Base-by-base conservation (phyloP, 2,113 vertebrate genomes). In the Chelonoidis abingdonii region DNA sequence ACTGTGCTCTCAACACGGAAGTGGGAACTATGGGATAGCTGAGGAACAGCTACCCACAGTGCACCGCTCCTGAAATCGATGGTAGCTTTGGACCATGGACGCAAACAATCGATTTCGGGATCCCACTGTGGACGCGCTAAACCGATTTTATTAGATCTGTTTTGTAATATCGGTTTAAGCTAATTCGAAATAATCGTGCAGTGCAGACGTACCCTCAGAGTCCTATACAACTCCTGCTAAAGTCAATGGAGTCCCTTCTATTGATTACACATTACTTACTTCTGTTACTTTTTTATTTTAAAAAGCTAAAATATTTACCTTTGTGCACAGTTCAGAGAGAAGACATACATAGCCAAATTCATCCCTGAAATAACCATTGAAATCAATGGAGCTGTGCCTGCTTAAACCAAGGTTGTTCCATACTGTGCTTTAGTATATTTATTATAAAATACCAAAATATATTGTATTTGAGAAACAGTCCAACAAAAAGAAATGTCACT, bases 361-460 rank as follows among this genome's bases (percentile, higher is more conserved):
- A 76, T 59, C 50, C 22, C 44, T 95, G 86, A 94, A 47, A 21
- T 76, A 93, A 94, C 54, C 54, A n/a, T 38, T 87, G 85, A 93
- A 95, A 91, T 92, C 85, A 78, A 89, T 94, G 86, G 83, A 94
- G 91, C 25, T 0, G 0, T 86, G 78, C 92, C 87, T 93, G 44
- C 81, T 84, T 92, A 53, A 24, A 47, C 85, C 85, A 85, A 57
- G 12, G 50, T 90, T 44, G 79, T 62, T 72, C 35, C 41, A 76
- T 47, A 76, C 24, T 76, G 31, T 80, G 56, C 83, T 65, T 95
- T 86, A 59, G 93, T 93, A 44, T 89, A 83, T 93, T 97, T 97
- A 97, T 97, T 97, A 91, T 93, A 11, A 88, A 91, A 17, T 84
- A 87, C 90, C 90, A 93, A 98, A 96, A 97, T 56, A 92, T 35